Evolutionary conservation across 2,797 vertebrate genomes (phyloP).

Genomic region (Mus caroli): DNA sequence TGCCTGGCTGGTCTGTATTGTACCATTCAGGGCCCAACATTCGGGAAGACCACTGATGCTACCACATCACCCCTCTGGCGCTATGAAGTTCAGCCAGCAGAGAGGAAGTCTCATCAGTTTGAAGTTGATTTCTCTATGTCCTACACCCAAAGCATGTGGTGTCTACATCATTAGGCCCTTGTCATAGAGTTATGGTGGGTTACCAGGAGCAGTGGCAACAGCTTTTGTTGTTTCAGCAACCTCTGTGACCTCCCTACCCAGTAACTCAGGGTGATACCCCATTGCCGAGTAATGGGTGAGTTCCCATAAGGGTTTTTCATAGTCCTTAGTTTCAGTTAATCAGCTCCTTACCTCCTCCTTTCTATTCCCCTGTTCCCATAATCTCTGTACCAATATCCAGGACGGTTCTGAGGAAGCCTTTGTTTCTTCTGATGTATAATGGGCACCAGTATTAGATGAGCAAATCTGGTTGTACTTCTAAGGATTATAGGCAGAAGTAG

Average conservation of each 20-base stretch:
- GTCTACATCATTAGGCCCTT: not conserved
- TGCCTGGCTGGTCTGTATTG: not conserved
- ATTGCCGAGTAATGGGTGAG: not conserved
- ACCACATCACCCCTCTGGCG: not conserved
- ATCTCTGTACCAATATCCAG: not conserved
- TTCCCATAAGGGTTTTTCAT: not conserved
- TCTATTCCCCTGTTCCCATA: not conserved
- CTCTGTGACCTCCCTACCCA: not conserved
- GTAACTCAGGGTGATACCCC: not conserved
- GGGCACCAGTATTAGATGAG: not conserved
- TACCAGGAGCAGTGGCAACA: not conserved
- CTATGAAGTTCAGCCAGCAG: not conserved
- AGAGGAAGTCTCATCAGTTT: not conserved
- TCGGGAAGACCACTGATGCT: not conserved
- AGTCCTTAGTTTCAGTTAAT: not conserved
- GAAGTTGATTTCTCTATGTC: not conserved
- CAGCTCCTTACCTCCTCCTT: not conserved
- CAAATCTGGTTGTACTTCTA: not conserved
- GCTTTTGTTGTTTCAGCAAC: not conserved
- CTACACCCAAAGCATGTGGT: not conserved
- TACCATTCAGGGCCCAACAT: not conserved
- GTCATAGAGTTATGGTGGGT: not conserved
- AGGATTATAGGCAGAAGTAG: not conserved
- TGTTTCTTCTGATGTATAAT: not conserved
- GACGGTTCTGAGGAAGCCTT: not conserved